Base-by-base conservation (phyloP, 2,888 invertebrate species). In the Ophion ventricosus region DNA sequence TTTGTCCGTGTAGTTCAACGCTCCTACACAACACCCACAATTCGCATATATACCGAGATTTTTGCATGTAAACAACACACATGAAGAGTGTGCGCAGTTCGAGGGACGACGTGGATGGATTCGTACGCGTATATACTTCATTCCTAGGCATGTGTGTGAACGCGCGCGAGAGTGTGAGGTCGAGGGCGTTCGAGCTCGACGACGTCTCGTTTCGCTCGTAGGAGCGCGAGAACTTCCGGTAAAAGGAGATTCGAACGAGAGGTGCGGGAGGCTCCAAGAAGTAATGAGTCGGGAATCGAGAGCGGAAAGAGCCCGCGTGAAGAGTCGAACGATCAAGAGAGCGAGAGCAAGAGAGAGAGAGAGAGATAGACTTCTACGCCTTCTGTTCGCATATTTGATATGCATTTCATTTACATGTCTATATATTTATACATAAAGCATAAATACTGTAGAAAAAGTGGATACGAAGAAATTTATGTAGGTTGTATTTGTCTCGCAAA, bases 201-300 rank as follows among this genome's bases (percentile, higher is more conserved):
- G 91, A 88, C 89, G 91, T 88, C 87, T 87, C 87, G 86, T 88
- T 87, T 87, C 87, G 86, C 85, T 84, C 85, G 87, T 87, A 89
- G 88, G 88, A 91, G 89, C 87, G 88, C 90, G 90, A 88, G 89
- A 90, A 90, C 90, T 91, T 91, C 91, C 91, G 91, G 90, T 88
- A 88, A 83, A 87, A 87, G 85, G 86, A 88, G 87, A 87, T 76
- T 75, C 73, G 86, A 85, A 84, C 75, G 80, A 74, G 85, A 86
- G 84, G 75, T 78, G 83, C 83, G 63, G 69, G 75, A 72, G 64
- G 79, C 82, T 76, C 76, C 74, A 66, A 84, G 85, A 70, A 76
- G 86, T 87, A 87, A 88, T 86, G 86, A 85, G 86, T 86, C 84
- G 86, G 85, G 87, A 89, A 90, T 89, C 88, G 87, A 85, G 88